Base-by-base conservation (phyloP, 1,140 invertebrate species). In the Pomacea maculata region DNA sequence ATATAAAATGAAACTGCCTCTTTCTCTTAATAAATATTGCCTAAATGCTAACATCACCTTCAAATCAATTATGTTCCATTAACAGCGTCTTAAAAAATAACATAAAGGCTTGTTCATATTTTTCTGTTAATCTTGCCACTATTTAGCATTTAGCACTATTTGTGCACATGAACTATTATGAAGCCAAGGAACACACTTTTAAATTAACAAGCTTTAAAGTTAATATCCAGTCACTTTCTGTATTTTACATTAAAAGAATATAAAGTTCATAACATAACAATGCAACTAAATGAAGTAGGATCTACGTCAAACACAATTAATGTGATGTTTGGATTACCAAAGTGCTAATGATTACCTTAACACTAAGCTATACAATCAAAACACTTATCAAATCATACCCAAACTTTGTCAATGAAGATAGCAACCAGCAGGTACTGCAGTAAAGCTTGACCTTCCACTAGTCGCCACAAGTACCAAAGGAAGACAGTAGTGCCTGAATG, bases 371-470 rank as follows among this genome's bases (percentile, higher is more conserved):
- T 70, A 21, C 6, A 17, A 70, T 17, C 34, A 45, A 45, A 45
- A 45, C 34, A 45, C 34, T 45, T 45, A 45, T 45, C 34, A 45
- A 45, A 45, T 45, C 87, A 81, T 85, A 90, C 89, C 89, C 89
- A 90, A 25, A 89, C 79, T 85, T 94, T 95, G 93, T 96, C 95
- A 87, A 95, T 94, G 89, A 96, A 96, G 81, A 97, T 94, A 52
- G 95, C 94, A 54, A 96, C 89, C 11, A 96, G 92, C 19, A 96
- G 87, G 80, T 94, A 93, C 89, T 97, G 95, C 25, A 95, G 90
- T 79, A 96, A 92, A 55, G 95, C 95, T 87, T 96, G 96, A 0
- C 95, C 95, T 88, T 96, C 96, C 2, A 95, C 92, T 0, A 96
- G 90, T 80, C 95, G 93, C 96, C 96, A 97, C 68, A 95, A 87